Percentiles rank a stretch among this genome's conserved stretches.
Conservation (phyloP, 2,113 vertebrate genomes). For the Mastomys coucha region DNA sequence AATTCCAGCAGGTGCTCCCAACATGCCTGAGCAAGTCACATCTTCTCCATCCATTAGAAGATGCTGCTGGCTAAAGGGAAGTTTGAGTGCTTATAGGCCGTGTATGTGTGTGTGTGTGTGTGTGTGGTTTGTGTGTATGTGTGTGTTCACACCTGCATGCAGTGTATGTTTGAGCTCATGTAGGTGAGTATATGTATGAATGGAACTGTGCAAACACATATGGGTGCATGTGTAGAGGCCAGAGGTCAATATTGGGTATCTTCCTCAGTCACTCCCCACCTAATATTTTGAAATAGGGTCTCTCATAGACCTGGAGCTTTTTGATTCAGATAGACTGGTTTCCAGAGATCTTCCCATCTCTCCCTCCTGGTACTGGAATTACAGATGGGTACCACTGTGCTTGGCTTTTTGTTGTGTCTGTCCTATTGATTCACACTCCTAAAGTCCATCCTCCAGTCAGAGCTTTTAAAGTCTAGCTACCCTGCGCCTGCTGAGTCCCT, state of each 20-base stretch:
- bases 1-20: no score
- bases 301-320: background rate
- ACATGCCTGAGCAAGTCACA: no score
- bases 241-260: background rate
- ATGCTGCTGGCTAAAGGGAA: background rate
- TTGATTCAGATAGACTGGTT: background rate
- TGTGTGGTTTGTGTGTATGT: background rate
- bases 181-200: background rate
- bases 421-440: background rate
- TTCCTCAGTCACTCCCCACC: background rate
- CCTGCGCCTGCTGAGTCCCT: background rate
- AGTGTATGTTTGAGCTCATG: background rate
- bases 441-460: background rate
- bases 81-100: background rate
- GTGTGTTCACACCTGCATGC: background rate
- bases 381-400: background rate
- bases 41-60: background rate
- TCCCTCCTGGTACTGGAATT: background rate
- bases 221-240: background rate
- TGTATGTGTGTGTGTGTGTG: background rate
- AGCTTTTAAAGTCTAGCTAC: background rate
- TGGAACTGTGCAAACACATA: background rate
- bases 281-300: background rate
- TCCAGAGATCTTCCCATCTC: background rate
- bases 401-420: background rate